A percentile compares a stretch with the other conserved stretches of the same genome.
phyloP scores from a whole-genome alignment of 2,888 invertebrate species.

The Nasonia oneida region DNA sequence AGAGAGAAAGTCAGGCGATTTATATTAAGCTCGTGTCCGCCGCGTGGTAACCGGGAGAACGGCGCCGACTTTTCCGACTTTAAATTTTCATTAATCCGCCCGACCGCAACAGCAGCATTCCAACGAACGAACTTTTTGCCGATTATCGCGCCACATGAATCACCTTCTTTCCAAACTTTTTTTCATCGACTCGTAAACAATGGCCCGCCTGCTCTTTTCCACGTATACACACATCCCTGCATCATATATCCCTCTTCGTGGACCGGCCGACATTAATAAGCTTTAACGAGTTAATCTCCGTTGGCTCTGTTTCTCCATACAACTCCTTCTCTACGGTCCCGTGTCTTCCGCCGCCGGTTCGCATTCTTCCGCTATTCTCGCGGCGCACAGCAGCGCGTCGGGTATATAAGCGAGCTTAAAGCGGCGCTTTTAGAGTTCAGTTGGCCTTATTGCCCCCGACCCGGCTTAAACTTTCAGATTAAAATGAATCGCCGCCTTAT shows the following conservation, averaged over 20 bases:
- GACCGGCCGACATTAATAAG: slow-evolving; percentile 47
- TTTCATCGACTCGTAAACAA: slow-evolving; percentile 34
- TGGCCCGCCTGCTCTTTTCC: neutral
- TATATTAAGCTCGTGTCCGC: neutral
- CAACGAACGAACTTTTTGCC: neutral
- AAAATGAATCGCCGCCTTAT: slow-evolving; percentile 70
- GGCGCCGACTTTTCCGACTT: neutral
- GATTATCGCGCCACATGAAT: neutral
- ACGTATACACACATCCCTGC: neutral
- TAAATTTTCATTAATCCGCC: neutral
- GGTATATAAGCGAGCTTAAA: slow-evolving; percentile 56
- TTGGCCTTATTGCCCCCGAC: slow-evolving; percentile 61
- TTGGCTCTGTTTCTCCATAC: slow-evolving; percentile 23
- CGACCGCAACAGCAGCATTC: neutral
- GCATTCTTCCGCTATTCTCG: slow-evolving; percentile 1
- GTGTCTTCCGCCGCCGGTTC: slow-evolving; percentile 3
- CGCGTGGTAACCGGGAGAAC: neutral
- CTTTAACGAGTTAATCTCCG: slow-evolving; percentile 57
- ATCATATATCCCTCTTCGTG: neutral
- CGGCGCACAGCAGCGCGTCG: neutral
- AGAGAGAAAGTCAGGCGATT: neutral
- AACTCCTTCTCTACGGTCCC: neutral
- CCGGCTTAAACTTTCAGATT: slow-evolving; percentile 72
- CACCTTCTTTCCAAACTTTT: neutral
- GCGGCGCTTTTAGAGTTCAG: slow-evolving; percentile 56